Percentiles rank a stretch among this genome's conserved stretches.
Conservation (phyloP, 2,113 vertebrate species). For the Rhea americana region DNA sequence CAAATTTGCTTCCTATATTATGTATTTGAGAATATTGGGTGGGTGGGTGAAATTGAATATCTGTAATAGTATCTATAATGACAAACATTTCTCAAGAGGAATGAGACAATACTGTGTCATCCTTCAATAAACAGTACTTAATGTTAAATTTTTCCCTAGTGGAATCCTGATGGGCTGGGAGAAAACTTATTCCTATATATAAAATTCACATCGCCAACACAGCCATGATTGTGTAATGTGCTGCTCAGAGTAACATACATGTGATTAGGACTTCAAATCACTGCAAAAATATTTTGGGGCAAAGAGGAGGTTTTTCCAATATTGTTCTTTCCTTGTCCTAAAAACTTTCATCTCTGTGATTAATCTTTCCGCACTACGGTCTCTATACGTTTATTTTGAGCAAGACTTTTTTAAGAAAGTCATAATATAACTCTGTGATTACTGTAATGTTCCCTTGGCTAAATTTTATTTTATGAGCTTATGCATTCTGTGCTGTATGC, state of each 20-base stretch:
- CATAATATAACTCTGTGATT: background rate
- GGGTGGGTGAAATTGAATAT: background rate
- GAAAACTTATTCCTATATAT: background rate
- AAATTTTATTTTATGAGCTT: background rate
- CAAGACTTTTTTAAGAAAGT: background rate
- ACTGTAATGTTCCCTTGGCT: background rate
- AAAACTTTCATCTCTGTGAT: background rate
- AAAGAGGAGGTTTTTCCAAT: rapidly evolving
- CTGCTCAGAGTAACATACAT: background rate
- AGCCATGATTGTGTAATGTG: background rate
- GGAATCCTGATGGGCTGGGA: background rate
- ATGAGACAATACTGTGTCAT: background rate
- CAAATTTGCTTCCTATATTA: background rate
- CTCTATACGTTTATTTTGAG: background rate
- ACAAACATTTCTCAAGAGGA: background rate
- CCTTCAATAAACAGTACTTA: background rate
- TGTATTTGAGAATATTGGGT: background rate
- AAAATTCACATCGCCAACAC: background rate
- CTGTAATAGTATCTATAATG: background rate
- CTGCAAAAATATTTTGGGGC: background rate
- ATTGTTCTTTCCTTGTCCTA: background rate
- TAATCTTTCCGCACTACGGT: background rate
- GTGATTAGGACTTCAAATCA: background rate
- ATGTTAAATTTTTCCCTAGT: background rate
- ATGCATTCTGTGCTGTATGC: background rate